A percentile compares a stretch with the other conserved stretches of the same genome.
These are phyloP conservation scores for Sogatella furcifera DNA, from an alignment of 1,140 invertebrate species.

Conservation along the genomic window DNA sequence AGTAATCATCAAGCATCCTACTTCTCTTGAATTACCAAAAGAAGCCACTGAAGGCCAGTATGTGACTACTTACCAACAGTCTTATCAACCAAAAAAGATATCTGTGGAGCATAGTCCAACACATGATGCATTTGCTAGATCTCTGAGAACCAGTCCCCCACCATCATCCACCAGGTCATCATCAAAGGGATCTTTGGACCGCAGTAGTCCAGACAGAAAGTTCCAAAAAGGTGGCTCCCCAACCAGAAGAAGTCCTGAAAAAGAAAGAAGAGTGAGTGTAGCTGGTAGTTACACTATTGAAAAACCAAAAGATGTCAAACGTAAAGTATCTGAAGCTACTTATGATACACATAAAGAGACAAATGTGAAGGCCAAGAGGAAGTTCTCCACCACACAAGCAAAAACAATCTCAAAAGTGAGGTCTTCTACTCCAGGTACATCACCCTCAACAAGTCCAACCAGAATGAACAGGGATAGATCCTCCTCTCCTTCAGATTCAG, in stretches of 20 bases:
- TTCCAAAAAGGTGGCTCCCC: conserved; percentile 5
- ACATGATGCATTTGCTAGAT: conserved; percentile 57
- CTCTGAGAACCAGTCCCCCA: conserved; percentile 44
- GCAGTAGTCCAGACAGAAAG: conserved; percentile 22
- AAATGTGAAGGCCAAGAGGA: conserved; percentile 21
- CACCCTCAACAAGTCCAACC: conserved; percentile 22
- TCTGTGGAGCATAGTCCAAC: conserved; percentile 51
- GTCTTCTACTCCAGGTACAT: conserved; percentile 25
- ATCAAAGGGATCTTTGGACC: conserved; percentile 23
- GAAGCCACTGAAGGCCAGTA: conserved; percentile 36
- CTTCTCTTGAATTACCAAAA: conserved; percentile 17
- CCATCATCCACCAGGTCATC: conserved; percentile 37
- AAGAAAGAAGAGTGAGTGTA: conserved; percentile 21
- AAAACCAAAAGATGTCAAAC: conserved; percentile 14
- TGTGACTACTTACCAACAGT: conserved; percentile 45
- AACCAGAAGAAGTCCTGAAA: conserved; percentile 11
- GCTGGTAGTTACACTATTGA: conserved; percentile 22
- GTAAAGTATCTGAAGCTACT: conserved; percentile 18
- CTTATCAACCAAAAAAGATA: conserved; percentile 43
- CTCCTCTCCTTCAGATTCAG: conserved; percentile 14
- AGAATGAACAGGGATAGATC: conserved; percentile 4
- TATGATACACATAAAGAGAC: neutral
- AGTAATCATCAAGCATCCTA: conserved; percentile 13
- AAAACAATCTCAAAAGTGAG: conserved; percentile 23
- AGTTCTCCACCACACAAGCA: conserved; percentile 23